Base-by-base conservation (phyloP, 2,888 invertebrate species). In the Antitype chi region DNA sequence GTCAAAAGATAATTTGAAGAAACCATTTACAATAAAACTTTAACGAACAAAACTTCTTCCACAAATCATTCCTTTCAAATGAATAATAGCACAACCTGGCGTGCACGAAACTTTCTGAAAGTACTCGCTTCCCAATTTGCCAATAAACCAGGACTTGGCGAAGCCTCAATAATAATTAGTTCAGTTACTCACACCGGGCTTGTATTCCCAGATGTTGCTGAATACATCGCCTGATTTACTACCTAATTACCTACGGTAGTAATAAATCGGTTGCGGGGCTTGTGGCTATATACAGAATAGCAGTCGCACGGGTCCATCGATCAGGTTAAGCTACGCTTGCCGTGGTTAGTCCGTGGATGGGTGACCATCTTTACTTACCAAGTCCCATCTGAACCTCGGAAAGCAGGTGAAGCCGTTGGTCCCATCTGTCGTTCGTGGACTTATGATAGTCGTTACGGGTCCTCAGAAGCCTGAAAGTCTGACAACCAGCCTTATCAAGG, bases 81-180 rank as follows among this genome's bases (percentile, higher is more conserved):
- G n/a, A n/a, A n/a, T 32, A 32, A 32, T 52, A 32, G 15, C 47
- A 23, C 32, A 59, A 62, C 62, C 64, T 80, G 64, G 15, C n/a
- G 25, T 38, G 13, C 47, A 25, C 23, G 23, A 47, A 32, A 52
- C 17, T n/a, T 43, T 57, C n/a, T 25, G 23, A 47, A 79, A 43
- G 17, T 63, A 73, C 64, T 59, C 9, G 43, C 53, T 75, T 63
- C 52, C 63, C 68, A 74, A 79, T 74, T 68, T 32, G n/a, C 67
- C 43, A 47, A 80, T 80, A 75, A 80, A 80, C 75, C 43, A 63
- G 23, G 32, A 28, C 57, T 64, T 47, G 20, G 55, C n/a, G 67
- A 63, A 63, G 67, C 74, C 67, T 80, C 80, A 52, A 67, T 78
- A 71, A 64, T 80, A 75, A 79, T 68, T 80, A 47, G 75, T 57